Conservation (phyloP, 2,888 invertebrate genomes). For the Caenorhabditis zanzibari region DNA sequence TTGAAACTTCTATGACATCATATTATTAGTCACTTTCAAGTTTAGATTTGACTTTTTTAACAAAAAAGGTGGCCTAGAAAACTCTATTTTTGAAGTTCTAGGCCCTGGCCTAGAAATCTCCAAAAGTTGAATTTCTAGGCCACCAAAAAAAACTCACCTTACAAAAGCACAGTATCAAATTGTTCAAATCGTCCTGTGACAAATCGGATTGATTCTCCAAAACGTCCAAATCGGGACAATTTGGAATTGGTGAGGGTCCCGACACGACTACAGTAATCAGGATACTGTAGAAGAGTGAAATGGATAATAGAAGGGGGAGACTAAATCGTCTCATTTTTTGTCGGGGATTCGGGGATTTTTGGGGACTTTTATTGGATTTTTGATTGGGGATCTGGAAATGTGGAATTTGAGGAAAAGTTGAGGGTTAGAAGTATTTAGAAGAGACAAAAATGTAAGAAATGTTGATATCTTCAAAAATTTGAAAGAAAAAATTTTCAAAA, state of each 20-base stretch:
- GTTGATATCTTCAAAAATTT: too few species aligned
- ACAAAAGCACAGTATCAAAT: constrained; percentile 75
- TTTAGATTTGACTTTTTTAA: too few species aligned
- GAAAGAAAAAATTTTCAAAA: too few species aligned
- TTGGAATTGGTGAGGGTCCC: constrained; percentile 64
- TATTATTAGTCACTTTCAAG: too few species aligned
- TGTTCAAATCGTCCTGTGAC: constrained; percentile 67
- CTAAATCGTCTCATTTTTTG: neutral
- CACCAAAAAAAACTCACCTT: constrained; percentile 62
- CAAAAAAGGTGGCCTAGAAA: too few species aligned
- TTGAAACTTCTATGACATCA: too few species aligned
- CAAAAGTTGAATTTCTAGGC: neutral
- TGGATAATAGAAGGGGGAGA: too few species aligned
- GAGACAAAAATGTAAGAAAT: too few species aligned
- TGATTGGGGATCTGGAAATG: neutral
- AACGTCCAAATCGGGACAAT: constrained; percentile 79
- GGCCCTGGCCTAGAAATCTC: too few species aligned
- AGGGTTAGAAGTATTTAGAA: too few species aligned
- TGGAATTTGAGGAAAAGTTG: neutral
- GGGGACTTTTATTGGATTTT: too few species aligned
- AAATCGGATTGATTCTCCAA: constrained; percentile 72
- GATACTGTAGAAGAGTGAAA: neutral
- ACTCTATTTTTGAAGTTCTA: too few species aligned
- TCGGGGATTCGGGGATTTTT: neutral
- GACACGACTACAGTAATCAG: neutral